Conservation (phyloP, 2,113 vertebrate species). For the Silurus asotus region DNA sequence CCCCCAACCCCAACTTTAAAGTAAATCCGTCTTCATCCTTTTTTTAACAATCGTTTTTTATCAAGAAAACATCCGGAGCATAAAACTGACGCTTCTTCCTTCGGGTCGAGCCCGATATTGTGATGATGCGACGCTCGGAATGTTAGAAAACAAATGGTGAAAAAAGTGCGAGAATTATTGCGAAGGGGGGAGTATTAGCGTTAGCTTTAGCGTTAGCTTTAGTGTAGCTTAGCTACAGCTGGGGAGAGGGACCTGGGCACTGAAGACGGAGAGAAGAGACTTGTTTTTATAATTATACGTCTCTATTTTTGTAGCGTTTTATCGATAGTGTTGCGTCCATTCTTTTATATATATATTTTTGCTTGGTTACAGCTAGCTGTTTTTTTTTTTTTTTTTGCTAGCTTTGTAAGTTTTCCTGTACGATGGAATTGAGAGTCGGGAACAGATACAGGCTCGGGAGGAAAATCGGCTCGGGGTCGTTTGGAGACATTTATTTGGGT, state of each 20-base stretch:
- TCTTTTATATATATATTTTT: background rate
- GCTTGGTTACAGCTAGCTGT: constrained; percentile 53
- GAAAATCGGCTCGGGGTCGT: constrained; percentile 97
- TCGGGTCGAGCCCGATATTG: constrained; percentile 72
- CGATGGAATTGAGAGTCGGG: constrained; percentile 94
- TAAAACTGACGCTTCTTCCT: constrained; percentile 64
- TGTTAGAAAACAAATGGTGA: constrained; percentile 78
- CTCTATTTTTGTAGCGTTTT: constrained; percentile 10
- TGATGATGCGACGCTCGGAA: constrained; percentile 57
- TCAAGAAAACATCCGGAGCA: constrained; percentile 56
- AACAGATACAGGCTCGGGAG: constrained; percentile 96
- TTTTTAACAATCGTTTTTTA: constrained; percentile 6
- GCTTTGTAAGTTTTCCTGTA: constrained; percentile 48
- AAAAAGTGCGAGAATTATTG: constrained; percentile 74
- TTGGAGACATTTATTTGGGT: constrained; percentile 97
- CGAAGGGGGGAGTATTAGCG: constrained; percentile 50
- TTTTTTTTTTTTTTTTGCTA: constrained; percentile 59
- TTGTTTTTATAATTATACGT: too few relatives aligned
- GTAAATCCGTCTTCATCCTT: constrained; percentile 87
- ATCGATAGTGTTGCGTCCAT: constrained; percentile 4
- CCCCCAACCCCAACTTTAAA: background rate
- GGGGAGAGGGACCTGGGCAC: constrained; percentile 27
- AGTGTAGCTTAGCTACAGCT: constrained; percentile 43
- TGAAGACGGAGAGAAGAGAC: background rate
- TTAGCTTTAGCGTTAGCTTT: constrained; percentile 35